Evolutionary conservation across 1,140 invertebrate species (phyloP), one percentile per base, ranked within the genome.

Genomic region (Diplogasteroides magnus): DNA sequence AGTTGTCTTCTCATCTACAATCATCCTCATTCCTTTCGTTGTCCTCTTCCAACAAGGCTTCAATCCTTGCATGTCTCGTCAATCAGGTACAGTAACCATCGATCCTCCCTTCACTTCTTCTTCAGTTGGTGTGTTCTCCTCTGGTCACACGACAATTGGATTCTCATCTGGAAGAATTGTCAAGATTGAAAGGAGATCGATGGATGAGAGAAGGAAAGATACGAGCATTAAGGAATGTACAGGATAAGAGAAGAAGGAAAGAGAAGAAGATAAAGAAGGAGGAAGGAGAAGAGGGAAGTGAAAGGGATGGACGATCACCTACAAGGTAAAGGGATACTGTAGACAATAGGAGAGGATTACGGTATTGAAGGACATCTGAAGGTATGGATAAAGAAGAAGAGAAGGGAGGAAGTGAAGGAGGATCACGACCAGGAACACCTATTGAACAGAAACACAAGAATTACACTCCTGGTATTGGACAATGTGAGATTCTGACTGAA

Each of bases 151-250:
- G 6, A 48, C 37, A 48, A 48, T 48, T 48, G 37, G 37, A 48
- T 48, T 6, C 6, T 19, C 37, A 67, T 56, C 61, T 72, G 0
- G 70, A 72, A 19, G 70, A 72, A 37, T 48, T 72, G 19, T 27
- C 27, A 1, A 67, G 59, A 27, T 28, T 72, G 31, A 72, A 72
- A 59, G 70, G 70, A 31, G 70, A 72, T 26, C 56, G 65, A 60
- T 72, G 70, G 70, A 67, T 72, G 70, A 61, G 65, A 37, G 70
- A 72, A 11, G 70, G 70, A 48, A 72, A 72, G 26, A 64, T 65
- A 6, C 37, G 69, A 58, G 69, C 64, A 1, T 25, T 71, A 6
- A n/a, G 48, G n/a, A 66, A 11, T n/a, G 6, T 37, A 37, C 15
- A 66, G 63, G 19, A 71, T 57, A 31, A 65, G 63, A 68, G 60